phyloP scores from a whole-genome alignment of 2,888 invertebrate species.

The Coronaproctus castanopsis region DNA sequence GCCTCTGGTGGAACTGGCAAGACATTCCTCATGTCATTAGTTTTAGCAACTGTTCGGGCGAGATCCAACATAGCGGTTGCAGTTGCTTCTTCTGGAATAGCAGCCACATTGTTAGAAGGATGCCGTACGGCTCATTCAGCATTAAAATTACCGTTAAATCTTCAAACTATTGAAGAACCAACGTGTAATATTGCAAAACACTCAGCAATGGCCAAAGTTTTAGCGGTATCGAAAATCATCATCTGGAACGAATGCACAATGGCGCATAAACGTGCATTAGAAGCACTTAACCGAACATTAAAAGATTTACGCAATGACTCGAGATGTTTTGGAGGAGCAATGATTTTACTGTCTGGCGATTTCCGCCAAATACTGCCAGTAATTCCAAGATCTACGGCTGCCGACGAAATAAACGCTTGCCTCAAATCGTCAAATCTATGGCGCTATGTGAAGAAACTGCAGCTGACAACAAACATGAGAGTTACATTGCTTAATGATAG shows the following conservation, averaged over 20 bases:
- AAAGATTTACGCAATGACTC: slow-evolving; percentile 12
- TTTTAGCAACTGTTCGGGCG: too few species aligned
- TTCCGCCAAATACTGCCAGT: slow-evolving; percentile 13
- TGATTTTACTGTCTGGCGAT: slow-evolving; percentile 15
- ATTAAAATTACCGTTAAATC: slow-evolving; percentile 21
- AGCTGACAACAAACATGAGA: slow-evolving; percentile 15
- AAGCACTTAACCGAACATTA: slow-evolving; percentile 19
- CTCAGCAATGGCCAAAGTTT: slow-evolving; percentile 22
- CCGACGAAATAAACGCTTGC: slow-evolving; percentile 17
- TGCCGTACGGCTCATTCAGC: too few species aligned
- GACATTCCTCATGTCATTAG: too few species aligned
- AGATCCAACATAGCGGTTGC: too few species aligned
- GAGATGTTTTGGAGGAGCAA: slow-evolving; percentile 18
- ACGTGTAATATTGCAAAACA: slow-evolving; percentile 22
- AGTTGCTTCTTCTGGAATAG: too few species aligned
- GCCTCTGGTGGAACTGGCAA: slow-evolving; percentile 13
- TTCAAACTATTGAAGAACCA: slow-evolving; percentile 20
- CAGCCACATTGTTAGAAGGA: too few species aligned
- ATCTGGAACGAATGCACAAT: slow-evolving; percentile 22
- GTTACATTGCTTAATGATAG: slow-evolving; percentile 5
- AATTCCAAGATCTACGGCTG: slow-evolving; percentile 13
- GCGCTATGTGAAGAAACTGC: slow-evolving; percentile 16
- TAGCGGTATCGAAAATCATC: slow-evolving; percentile 20
- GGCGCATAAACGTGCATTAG: slow-evolving; percentile 18
- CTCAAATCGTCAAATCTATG: slow-evolving; percentile 6